Base-by-base conservation (phyloP, 2,888 invertebrate species). In the Temnothorax unifasciatus region DNA sequence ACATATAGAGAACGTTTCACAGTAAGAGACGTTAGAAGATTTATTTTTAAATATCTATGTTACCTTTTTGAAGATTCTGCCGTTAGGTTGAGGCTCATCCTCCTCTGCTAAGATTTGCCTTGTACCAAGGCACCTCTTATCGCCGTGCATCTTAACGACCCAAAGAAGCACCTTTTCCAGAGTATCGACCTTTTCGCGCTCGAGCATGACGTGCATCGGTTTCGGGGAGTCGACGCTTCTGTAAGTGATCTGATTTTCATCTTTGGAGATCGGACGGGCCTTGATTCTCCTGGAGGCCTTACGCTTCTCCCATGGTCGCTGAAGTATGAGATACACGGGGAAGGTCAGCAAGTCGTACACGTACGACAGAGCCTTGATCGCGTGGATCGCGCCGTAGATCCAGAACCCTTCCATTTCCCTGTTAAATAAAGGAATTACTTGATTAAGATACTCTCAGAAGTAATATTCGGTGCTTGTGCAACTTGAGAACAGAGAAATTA, bases 31-130 rank as follows among this genome's bases (percentile, higher is more conserved):
- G 0, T 50, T 41, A 29, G 25, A 54, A 6, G 4, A 57, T 54
- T 71, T 8, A 11, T 34, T 34, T 34, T 44, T 69, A 25, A 29
- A 63, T 29, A 21, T 18, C n/a, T 8, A 6, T 21, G n/a, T 88
- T 89, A 98, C 98, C 97, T 99, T 99, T 95, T 99, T 99, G 94
- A 99, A 99, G 73, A 99, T 96, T 88, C 98, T 96, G 69, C 99
- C 99, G 93, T 99, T 99, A 1, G 98, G 97, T 94, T 99, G 99
- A 18, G 97, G 95, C 94, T 99, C 99, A 94, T 99, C 99, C 94
- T 99, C 98, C 95, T 99, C 99, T 83, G 97, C 97, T 63, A 99
- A 96, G 91, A 99, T 97, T 92, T 98, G 97, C 79, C 99, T 96
- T 0, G 99, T 99, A 69, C 99, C 99, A 87, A 99, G 96, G 91